phyloP scores from a whole-genome alignment of 1,140 invertebrate species.

The Zelostemma sp. region DNA sequence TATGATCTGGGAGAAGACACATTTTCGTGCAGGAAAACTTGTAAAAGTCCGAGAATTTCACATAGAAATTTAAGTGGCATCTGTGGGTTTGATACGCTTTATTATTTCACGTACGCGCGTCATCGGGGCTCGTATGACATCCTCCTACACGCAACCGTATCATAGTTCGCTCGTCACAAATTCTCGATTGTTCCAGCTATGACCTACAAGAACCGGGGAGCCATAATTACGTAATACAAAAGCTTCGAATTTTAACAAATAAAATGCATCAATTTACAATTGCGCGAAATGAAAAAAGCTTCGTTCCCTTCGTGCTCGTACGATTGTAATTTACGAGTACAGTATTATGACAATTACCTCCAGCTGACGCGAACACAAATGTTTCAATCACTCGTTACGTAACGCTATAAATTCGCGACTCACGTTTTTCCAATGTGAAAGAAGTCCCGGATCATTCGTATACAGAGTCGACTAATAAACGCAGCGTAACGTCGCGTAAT shows the following conservation, averaged over 20 bases:
- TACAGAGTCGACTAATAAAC: neutral
- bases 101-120: neutral
- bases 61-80: too few species aligned
- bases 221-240: neutral
- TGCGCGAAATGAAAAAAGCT: neutral
- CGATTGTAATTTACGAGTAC: neutral
- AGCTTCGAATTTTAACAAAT: neutral
- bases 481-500: neutral
- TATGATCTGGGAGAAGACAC: too few species aligned
- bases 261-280: neutral
- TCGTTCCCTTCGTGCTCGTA: neutral
- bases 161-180: constrained; percentile 18
- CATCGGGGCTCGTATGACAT: constrained; percentile 2
- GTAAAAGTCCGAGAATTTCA: too few species aligned
- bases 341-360: neutral
- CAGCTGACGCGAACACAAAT: neutral
- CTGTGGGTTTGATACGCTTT: too few species aligned
- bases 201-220: neutral
- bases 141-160: constrained; percentile 4
- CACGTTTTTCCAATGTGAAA: neutral
- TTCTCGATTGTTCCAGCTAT: constrained; percentile 13
- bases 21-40: too few species aligned
- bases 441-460: neutral
- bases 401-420: neutral
- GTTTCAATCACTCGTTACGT: neutral